A percentile compares a stretch with the other conserved stretches of the same genome.
Evolutionary conservation across 2,888 invertebrate genomes (phyloP).

Genomic region (Ecliptopera silaceata): DNA sequence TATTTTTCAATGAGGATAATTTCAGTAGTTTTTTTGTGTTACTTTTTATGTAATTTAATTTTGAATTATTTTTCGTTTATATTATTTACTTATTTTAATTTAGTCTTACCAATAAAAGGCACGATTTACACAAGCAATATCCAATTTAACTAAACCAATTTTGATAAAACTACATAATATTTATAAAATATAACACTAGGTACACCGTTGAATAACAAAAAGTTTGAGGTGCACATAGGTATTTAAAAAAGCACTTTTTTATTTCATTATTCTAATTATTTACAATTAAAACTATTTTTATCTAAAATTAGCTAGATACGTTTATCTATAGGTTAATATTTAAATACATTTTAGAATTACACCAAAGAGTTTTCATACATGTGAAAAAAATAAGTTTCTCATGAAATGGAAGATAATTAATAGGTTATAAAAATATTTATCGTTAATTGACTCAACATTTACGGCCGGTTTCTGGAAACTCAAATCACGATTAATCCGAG

Average conservation of each 20-base stretch:
- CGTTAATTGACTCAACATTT: constrained; percentile 16
- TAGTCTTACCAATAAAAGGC: constrained; percentile 23
- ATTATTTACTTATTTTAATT: constrained; percentile 1
- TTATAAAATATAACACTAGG: not conserved
- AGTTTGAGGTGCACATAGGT: not conserved
- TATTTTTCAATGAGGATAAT: not conserved
- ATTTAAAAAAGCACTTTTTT: constrained; percentile 13
- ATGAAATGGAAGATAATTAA: constrained; percentile 13
- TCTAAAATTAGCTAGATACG: not conserved
- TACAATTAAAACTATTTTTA: constrained; percentile 1
- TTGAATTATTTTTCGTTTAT: not conserved
- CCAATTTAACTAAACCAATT: constrained; percentile 22
- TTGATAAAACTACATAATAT: not conserved
- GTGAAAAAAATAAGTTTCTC: not conserved
- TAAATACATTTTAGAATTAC: not conserved
- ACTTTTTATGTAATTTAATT: not conserved
- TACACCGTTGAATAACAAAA: not conserved
- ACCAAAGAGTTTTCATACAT: not conserved
- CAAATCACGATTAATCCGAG: no score
- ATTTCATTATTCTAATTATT: constrained; percentile 8
- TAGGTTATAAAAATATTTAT: constrained; percentile 11
- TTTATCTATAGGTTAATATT: not conserved
- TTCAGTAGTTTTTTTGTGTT: not conserved
- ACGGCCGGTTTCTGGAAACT: no score
- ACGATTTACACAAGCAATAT: constrained; percentile 11